These are phyloP conservation scores for Abscondita cerata DNA, from an alignment of 2,888 invertebrate species.

Conservation along the genomic window DNA sequence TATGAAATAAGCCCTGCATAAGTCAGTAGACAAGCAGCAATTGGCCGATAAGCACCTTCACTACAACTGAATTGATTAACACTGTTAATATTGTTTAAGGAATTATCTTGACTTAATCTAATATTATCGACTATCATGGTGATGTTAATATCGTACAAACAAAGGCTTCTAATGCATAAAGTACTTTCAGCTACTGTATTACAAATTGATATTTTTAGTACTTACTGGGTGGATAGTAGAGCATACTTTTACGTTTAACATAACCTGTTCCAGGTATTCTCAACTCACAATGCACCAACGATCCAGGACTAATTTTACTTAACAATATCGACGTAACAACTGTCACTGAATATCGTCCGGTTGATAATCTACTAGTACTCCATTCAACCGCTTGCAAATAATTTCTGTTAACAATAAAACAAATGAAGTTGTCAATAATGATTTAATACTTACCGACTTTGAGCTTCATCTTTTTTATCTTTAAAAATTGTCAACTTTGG, in stretches of 20 bases:
- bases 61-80: no score
- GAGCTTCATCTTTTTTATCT: constrained; percentile 47
- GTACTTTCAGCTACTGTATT: no score
- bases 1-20: no score
- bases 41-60: no score
- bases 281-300: constrained; percentile 56
- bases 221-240: constrained; percentile 54
- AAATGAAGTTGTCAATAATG: constrained; percentile 3
- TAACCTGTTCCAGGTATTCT: constrained; percentile 58
- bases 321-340: constrained; percentile 49
- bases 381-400: constrained; percentile 52
- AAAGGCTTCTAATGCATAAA: no score
- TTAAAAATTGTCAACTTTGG: constrained; percentile 56
- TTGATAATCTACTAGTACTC: constrained; percentile 50
- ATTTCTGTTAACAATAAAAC: constrained; percentile 16
- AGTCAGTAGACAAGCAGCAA: no score
- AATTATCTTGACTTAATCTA: no score
- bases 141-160: no score
- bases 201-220: no score
- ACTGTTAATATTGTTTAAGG: no score
- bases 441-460: constrained; percentile 42
- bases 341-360: constrained; percentile 51
- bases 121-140: no score
- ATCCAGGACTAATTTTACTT: constrained; percentile 49
- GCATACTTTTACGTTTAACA: constrained; percentile 53